Conservation (phyloP, 2,797 vertebrate species). For the Cuniculus paca region DNA sequence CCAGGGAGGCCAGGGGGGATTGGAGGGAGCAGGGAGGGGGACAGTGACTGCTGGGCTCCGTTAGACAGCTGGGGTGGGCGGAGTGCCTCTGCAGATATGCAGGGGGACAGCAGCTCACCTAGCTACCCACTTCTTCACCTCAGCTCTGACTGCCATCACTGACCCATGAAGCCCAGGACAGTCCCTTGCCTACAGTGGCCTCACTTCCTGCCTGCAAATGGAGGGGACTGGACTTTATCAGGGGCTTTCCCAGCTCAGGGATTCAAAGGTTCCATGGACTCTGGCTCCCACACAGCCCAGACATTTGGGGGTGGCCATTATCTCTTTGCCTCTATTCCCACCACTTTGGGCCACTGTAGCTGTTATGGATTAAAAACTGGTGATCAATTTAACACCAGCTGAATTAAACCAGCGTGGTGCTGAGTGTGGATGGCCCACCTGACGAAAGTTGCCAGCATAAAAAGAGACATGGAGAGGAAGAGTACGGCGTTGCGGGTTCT, state of each 20-base stretch:
- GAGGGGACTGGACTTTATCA: neutral
- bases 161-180: neutral
- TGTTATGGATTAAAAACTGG: no score
- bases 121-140: neutral
- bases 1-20: neutral
- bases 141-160: neutral
- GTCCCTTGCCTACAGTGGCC: neutral
- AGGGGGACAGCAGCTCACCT: neutral
- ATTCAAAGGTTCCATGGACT: neutral
- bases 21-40: neutral
- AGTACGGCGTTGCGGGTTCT: no score
- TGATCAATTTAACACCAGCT: no score
- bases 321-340: no score
- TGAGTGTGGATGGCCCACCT: no score
- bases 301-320: accelerated
- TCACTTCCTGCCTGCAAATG: neutral
- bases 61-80: accelerated
- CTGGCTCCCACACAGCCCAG: no score
- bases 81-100: neutral
- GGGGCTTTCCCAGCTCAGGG: neutral
- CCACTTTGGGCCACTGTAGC: neutral
- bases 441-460: no score
- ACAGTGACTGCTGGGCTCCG: neutral
- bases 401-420: no score
- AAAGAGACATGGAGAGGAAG: no score